Evolutionary conservation across 2,797 vertebrate genomes (phyloP).

Genomic region (Cuniculus paca): DNA sequence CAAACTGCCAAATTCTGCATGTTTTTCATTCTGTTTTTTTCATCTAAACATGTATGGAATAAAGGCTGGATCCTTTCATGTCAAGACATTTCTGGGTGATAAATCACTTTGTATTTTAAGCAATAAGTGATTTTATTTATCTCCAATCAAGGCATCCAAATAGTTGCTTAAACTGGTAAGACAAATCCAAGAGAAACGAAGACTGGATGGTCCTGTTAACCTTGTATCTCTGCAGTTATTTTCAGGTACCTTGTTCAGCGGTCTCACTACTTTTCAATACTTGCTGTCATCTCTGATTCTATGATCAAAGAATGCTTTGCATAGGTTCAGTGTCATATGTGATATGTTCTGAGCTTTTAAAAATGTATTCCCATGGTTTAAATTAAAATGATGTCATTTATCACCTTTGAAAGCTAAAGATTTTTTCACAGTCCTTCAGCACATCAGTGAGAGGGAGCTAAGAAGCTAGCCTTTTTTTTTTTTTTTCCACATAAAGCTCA

Average conservation of each 20-base stretch:
- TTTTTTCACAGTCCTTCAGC: neutral
- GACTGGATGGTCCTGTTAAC: neutral
- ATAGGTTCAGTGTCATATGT: neutral
- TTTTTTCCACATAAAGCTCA: neutral
- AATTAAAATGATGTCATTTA: slow-evolving; percentile 64
- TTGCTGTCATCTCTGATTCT: slow-evolving; percentile 32
- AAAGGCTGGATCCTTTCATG: slow-evolving; percentile 44
- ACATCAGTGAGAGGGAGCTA: neutral
- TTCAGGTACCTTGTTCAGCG: slow-evolving; percentile 26
- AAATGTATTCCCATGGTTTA: slow-evolving; percentile 4
- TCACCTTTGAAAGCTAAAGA: slow-evolving; percentile 67
- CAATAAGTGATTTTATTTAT: slow-evolving; percentile 47
- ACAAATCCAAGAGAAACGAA: neutral
- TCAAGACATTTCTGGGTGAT: slow-evolving; percentile 24
- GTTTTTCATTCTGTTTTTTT: neutral
- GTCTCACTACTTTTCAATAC: slow-evolving; percentile 47
- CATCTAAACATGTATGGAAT: slow-evolving; percentile 21
- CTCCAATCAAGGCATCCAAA: slow-evolving; percentile 48
- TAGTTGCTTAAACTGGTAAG: slow-evolving; percentile 16
- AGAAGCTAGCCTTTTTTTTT: neutral
- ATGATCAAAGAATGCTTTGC: slow-evolving; percentile 7
- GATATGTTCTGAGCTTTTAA: neutral
- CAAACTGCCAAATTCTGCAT: neutral
- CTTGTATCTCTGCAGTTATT: slow-evolving; percentile 57
- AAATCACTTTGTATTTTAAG: slow-evolving; percentile 71